Base-by-base conservation (phyloP, 2,113 vertebrate species). In the Physeter macrocephalus region DNA sequence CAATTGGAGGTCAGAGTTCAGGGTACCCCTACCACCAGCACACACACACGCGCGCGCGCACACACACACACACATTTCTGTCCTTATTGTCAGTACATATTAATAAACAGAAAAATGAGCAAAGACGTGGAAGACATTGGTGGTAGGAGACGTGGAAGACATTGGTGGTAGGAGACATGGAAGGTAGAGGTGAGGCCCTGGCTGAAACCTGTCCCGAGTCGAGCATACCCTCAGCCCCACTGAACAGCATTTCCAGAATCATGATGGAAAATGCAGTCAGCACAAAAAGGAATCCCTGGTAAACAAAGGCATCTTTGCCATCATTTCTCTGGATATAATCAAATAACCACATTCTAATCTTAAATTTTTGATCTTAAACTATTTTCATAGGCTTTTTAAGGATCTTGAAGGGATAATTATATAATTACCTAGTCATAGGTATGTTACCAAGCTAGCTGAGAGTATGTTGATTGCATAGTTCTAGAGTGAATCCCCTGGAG, bases 21-120 rank as follows among this genome's bases (percentile, higher is more conserved):
- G 67, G 31, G 52, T 39, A 11, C 13, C 82, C 20, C 43, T 49
- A 4, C 25, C 25, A 6, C 62, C 41, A 62, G 25, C 5, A 6
- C 18, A 0, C 12, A 4, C 1, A 17, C n/a, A 1, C 3, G 2
- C 9, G 3, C 2, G 11, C 9, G 31, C 13, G 77, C 41, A 66
- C 5, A 39, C 14, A 46, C 34, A 54, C 46, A 36, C 31, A n/a
- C 34, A 83, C 10, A 64, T 39, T 62, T 36, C 52, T 43, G 34
- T 90, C 46, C 27, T 72, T 34, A 13, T 61, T 97, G 12, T 72
- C 77, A 77, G 39, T 36, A 94, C 10, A 87, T 31, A 43, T 39
- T 18, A 14, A 17, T 69, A 21, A 72, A 57, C 85, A 83, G 62
- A 83, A 84, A 78, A 83, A 64, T 34, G 5, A 84, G 36, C 46